A percentile compares a stretch with the other conserved stretches of the same genome.
Conservation (phyloP, 2,888 invertebrate genomes). For the Thecophora atra region DNA sequence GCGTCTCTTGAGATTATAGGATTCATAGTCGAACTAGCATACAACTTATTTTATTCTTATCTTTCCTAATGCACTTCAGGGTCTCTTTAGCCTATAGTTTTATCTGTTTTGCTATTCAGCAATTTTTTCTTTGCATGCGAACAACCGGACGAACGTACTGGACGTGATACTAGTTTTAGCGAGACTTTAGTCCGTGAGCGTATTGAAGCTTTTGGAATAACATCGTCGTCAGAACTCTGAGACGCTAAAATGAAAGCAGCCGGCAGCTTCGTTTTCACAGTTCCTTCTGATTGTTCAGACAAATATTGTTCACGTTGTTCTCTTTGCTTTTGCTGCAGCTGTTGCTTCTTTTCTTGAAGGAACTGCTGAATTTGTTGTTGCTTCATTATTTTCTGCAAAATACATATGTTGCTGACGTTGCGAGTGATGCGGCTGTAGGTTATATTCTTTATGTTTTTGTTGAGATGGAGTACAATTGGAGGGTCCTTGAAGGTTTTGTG, state of each 20-base stretch:
- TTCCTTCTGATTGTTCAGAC: background rate
- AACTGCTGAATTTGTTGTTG: slow-evolving; percentile 11
- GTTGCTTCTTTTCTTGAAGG: background rate
- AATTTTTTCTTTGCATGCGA: slow-evolving; percentile 44
- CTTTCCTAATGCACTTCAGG: background rate
- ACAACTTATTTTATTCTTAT: no score
- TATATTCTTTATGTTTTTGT: background rate
- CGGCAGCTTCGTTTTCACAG: background rate
- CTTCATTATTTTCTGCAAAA: background rate
- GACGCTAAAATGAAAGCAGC: background rate
- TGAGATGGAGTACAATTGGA: background rate
- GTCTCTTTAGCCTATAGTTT: slow-evolving; percentile 24
- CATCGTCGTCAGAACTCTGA: background rate
- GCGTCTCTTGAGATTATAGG: background rate
- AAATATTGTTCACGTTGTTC: background rate
- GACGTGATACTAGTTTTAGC: no score
- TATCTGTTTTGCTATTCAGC: slow-evolving; percentile 47
- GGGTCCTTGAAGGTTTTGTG: background rate
- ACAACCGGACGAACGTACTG: slow-evolving; percentile 19
- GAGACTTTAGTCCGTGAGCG: slow-evolving; percentile 21
- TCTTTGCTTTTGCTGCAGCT: background rate
- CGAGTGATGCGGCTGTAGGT: background rate
- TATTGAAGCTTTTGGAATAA: slow-evolving; percentile 42
- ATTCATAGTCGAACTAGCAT: background rate
- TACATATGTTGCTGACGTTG: background rate